Conservation (phyloP, 2,113 vertebrate species). For the Anoplopoma fimbria region DNA sequence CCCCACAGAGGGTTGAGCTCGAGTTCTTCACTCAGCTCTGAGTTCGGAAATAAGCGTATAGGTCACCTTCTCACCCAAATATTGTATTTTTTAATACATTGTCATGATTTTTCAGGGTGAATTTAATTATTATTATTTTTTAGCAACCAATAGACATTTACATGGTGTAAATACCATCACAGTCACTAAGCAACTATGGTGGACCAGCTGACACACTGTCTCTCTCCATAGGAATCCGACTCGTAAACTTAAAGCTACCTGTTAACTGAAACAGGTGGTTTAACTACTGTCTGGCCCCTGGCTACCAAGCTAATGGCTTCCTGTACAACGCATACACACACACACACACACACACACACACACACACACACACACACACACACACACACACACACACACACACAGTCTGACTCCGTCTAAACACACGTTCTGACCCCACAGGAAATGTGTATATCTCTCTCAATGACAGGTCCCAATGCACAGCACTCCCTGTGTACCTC, state of each 20-base stretch:
- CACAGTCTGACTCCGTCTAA: no score
- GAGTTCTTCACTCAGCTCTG: conserved; percentile 3
- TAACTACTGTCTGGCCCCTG: conserved; percentile 62
- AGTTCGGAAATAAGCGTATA: neutral
- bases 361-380: conserved; percentile 40
- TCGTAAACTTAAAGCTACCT: conserved; percentile 74
- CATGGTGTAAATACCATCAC: neutral
- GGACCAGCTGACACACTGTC: conserved; percentile 18
- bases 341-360: conserved; percentile 46
- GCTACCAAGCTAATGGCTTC: conserved; percentile 66
- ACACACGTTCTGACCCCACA: conserved; percentile 39
- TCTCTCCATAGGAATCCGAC: conserved; percentile 61
- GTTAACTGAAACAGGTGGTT: conserved; percentile 77
- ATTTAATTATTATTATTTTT: neutral
- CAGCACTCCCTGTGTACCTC: neutral
- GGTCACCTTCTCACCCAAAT: neutral
- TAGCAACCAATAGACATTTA: neutral
- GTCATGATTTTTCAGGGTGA: neutral
- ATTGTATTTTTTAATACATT: neutral
- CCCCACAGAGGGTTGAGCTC: neutral
- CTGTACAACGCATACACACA: conserved; percentile 45
- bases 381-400: conserved; percentile 49
- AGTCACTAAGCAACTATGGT: conserved; percentile 30
- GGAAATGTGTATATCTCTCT: conserved; percentile 50
- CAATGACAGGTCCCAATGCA: conserved; percentile 45